phyloP scores from a whole-genome alignment of 2,797 vertebrate genomes.

The Coregonus suidteri region DNA sequence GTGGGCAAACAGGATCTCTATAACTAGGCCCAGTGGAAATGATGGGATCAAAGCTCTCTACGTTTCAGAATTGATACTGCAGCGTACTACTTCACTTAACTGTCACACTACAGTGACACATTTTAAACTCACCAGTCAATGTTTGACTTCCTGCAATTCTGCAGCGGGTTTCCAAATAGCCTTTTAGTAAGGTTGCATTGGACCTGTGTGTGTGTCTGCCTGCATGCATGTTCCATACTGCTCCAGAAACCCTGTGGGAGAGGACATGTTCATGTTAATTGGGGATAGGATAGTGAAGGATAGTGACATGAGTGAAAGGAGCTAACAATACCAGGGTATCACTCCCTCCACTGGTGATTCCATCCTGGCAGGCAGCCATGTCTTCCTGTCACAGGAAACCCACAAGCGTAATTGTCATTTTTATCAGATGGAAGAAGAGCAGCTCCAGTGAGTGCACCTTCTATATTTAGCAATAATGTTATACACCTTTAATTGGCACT shows the following conservation, averaged over 20 bases:
- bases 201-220: neutral
- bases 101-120: neutral
- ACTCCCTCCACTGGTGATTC: neutral
- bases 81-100: constrained; percentile 1
- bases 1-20: constrained; percentile 21
- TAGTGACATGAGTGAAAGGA: constrained; percentile 29
- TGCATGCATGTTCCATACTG: neutral
- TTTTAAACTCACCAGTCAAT: constrained; percentile 14
- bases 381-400: constrained; percentile 36
- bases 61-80: constrained; percentile 2
- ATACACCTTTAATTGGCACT: constrained; percentile 40
- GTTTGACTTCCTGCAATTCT: constrained; percentile 24
- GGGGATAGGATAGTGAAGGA: constrained; percentile 20
- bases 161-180: neutral
- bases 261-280: constrained; percentile 27
- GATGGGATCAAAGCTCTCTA: constrained; percentile 10
- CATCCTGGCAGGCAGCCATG: constrained; percentile 34
- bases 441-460: constrained; percentile 24
- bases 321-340: constrained; percentile 29
- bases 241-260: constrained; percentile 6
- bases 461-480: constrained; percentile 42
- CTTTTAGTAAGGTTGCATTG: neutral
- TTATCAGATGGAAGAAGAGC: constrained; percentile 41
- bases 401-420: constrained; percentile 39
- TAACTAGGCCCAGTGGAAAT: constrained; percentile 12